phyloP scores from a whole-genome alignment of 1,140 invertebrate species.

The Lepidurus arcticus region DNA sequence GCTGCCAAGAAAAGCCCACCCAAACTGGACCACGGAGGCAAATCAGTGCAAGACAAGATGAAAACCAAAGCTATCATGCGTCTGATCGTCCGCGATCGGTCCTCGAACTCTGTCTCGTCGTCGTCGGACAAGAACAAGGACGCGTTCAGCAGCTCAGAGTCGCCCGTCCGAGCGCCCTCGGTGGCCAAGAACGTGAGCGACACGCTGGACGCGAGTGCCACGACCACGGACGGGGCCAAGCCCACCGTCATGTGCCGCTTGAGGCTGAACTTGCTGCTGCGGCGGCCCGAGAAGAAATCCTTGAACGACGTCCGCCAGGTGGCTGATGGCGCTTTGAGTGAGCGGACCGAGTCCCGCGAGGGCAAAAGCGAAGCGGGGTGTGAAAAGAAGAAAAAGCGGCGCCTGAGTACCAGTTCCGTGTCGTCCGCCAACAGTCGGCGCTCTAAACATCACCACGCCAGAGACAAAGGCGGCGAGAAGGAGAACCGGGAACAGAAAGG shows the following conservation, averaged over 20 bases:
- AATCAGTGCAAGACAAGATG: neutral
- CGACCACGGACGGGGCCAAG: neutral
- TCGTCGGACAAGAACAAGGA: neutral
- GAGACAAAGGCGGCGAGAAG: neutral
- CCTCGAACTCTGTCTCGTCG: neutral
- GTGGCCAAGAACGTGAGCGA: neutral
- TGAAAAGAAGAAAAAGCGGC: conserved; percentile 24
- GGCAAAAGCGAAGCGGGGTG: neutral
- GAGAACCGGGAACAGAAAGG: conserved; percentile 2
- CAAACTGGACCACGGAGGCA: neutral
- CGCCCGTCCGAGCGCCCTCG: neutral
- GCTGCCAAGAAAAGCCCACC: neutral
- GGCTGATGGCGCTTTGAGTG: neutral
- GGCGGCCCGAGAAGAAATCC: conserved; percentile 7
- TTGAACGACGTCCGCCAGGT: neutral
- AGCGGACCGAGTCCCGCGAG: neutral
- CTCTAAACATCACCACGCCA: neutral
- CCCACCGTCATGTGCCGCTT: conserved; percentile 29
- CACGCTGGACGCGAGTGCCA: neutral
- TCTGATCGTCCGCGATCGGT: neutral
- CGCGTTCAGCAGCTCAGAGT: neutral
- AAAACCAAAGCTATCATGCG: neutral
- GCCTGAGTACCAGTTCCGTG: conserved; percentile 26
- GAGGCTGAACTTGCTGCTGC: conserved; percentile 18
- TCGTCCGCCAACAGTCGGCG: conserved; percentile 2